A percentile compares a stretch with the other conserved stretches of the same genome.
Evolutionary conservation across 2,797 vertebrate species (phyloP).

Genomic region (Pelodytes ibericus): DNA sequence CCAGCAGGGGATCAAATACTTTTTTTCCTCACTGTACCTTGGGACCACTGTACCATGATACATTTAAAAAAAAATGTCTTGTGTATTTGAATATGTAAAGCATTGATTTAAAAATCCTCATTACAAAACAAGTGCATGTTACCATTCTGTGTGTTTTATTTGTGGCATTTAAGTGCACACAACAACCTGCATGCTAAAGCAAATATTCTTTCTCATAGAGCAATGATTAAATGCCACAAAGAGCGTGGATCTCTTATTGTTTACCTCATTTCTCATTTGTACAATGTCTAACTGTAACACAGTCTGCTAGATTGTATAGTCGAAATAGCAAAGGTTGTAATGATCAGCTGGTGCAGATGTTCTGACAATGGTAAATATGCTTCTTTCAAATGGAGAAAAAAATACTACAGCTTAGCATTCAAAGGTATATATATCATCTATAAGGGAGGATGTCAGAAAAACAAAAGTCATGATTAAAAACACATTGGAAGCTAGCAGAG

Average conservation of each 20-base stretch:
- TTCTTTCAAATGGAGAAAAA: constrained; percentile 26
- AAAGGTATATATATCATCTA: constrained; percentile 23
- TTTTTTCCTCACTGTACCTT: too few relatives aligned
- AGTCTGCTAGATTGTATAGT: constrained; percentile 20
- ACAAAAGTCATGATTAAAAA: constrained; percentile 37
- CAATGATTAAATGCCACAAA: constrained; percentile 20
- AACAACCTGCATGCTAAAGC: too few relatives aligned
- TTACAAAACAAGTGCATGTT: too few relatives aligned
- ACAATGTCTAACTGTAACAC: constrained; percentile 19
- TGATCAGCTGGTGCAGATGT: constrained; percentile 23
- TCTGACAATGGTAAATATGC: constrained; percentile 9
- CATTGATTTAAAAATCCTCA: too few relatives aligned
- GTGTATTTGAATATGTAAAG: too few relatives aligned
- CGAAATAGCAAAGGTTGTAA: constrained; percentile 41
- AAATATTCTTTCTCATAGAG: too few relatives aligned
- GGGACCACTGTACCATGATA: too few relatives aligned
- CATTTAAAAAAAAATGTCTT: too few relatives aligned
- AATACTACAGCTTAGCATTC: not conserved
- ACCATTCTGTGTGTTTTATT: too few relatives aligned
- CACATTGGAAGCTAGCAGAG: not conserved
- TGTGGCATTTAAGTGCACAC: too few relatives aligned
- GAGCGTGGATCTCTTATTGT: constrained; percentile 3
- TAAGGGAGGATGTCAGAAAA: constrained; percentile 30
- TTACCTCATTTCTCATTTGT: constrained; percentile 26
- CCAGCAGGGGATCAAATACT: too few relatives aligned